These are phyloP conservation scores for Hormiphora californensis DNA, from an alignment of 37 sponge, comb jelly and placozoan species.

Conservation along the genomic window DNA sequence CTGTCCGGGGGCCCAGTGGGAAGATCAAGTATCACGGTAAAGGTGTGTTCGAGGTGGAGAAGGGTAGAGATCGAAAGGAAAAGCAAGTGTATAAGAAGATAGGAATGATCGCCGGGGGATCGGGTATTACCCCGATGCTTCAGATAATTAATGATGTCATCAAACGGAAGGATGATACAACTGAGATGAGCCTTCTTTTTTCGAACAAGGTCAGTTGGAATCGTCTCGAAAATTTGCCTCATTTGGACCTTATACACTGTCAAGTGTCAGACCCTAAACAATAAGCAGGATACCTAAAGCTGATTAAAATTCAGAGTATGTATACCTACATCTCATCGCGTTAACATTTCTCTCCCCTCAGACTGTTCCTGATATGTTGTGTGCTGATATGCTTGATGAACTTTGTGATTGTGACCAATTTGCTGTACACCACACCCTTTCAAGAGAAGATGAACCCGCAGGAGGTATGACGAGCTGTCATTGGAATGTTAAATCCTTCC, in stretches of 20 bases:
- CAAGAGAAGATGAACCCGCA: no score
- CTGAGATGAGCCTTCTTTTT: conserved; percentile 80
- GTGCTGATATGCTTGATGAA: not conserved
- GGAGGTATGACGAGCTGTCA: no score
- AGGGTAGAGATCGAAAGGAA: conserved; percentile 58
- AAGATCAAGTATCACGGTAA: conserved; percentile 68
- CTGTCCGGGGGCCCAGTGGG: conserved; percentile 78
- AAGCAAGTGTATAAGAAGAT: conserved; percentile 53
- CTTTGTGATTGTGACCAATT: not conserved
- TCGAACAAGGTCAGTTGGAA: conserved; percentile 99
- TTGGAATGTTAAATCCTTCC: no score
- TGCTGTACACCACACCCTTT: not conserved
- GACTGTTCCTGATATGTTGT: conserved; percentile 27
- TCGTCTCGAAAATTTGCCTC: no score
- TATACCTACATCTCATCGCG: no score
- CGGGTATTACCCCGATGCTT: conserved; percentile 94
- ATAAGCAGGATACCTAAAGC: no score
- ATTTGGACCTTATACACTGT: no score
- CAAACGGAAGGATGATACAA: conserved; percentile 69
- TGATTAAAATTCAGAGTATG: no score
- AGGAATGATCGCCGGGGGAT: conserved; percentile 92
- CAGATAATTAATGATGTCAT: conserved; percentile 82
- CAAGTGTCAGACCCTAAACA: no score
- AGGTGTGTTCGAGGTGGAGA: conserved; percentile 62
- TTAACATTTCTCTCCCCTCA: not conserved